Evolutionary conservation across 2,797 vertebrate species (phyloP).

Genomic region (Enteromius afrohamiltoni): DNA sequence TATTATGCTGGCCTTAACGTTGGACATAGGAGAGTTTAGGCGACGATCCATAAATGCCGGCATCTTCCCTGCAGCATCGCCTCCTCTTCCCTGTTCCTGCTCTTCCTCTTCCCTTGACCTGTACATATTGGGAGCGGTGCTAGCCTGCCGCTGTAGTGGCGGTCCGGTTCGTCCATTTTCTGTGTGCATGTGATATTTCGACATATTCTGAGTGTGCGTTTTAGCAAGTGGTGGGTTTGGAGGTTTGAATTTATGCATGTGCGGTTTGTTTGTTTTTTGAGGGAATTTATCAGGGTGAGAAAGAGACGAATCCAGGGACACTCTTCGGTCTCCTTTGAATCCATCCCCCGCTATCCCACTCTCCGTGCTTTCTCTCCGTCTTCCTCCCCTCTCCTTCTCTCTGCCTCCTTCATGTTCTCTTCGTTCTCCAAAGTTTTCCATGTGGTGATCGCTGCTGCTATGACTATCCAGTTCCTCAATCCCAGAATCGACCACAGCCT

Average conservation of each 20-base stretch:
- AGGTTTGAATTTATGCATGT: conserved; percentile 68
- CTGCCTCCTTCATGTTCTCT: conserved; percentile 67
- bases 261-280: conserved; percentile 75
- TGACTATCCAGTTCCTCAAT: conserved; percentile 93
- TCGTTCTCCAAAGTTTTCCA: conserved; percentile 85
- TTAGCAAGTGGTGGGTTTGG: conserved; percentile 67
- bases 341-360: conserved; percentile 59
- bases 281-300: conserved; percentile 84
- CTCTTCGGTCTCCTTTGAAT: conserved; percentile 58
- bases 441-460: conserved; percentile 88
- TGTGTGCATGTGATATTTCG: conserved; percentile 53
- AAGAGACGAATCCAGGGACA: conserved; percentile 83
- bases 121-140: conserved; percentile 73
- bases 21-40: conserved; percentile 81
- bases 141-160: conserved; percentile 77
- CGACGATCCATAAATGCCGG: conserved; percentile 72
- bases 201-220: conserved; percentile 43
- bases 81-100: conserved; percentile 58
- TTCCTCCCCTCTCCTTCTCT: conserved; percentile 55
- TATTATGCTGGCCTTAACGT: conserved; percentile 92
- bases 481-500: conserved; percentile 84
- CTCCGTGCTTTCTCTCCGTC: conserved; percentile 70
- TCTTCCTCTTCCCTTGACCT: conserved; percentile 69
- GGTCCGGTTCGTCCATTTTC: conserved; percentile 64
- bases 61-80: conserved; percentile 63